Conservation (phyloP, 2,888 invertebrate genomes). For the Epinotia demarniana region DNA sequence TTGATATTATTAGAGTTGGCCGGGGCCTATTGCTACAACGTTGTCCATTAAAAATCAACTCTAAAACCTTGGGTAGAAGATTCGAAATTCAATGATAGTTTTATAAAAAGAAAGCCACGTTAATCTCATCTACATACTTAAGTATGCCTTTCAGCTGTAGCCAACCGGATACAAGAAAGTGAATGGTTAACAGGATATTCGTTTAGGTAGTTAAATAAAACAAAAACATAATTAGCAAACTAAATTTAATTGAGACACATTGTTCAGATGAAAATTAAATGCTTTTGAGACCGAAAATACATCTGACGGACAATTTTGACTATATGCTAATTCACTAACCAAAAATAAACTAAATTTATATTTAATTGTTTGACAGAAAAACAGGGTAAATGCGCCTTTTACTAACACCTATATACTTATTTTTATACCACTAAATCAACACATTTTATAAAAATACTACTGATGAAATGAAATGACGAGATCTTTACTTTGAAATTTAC, state of each 20-base stretch:
- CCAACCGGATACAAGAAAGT: neutral
- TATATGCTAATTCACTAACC: constrained; percentile 12
- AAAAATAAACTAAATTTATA: neutral
- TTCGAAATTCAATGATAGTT: no score
- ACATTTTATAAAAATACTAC: constrained; percentile 15
- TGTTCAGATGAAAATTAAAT: constrained; percentile 31
- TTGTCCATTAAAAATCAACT: no score
- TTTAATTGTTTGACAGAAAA: neutral
- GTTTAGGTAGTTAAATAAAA: constrained; percentile 27
- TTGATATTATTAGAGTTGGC: no score
- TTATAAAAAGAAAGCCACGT: no score
- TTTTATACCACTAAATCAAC: neutral
- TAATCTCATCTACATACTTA: no score
- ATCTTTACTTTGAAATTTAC: neutral
- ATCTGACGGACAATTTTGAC: constrained; percentile 30
- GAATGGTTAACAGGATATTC: no score
- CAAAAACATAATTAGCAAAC: constrained; percentile 30
- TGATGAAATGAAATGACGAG: constrained; percentile 4
- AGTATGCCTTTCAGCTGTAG: no score
- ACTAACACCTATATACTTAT: neutral
- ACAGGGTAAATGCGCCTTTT: neutral
- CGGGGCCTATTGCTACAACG: no score
- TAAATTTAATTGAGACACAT: constrained; percentile 40
- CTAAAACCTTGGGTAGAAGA: no score
- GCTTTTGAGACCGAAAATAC: constrained; percentile 37